Percentiles rank a stretch among this genome's conserved stretches.
Evolutionary conservation across 2,888 invertebrate species (phyloP).

Genomic region (Axea sp.): DNA sequence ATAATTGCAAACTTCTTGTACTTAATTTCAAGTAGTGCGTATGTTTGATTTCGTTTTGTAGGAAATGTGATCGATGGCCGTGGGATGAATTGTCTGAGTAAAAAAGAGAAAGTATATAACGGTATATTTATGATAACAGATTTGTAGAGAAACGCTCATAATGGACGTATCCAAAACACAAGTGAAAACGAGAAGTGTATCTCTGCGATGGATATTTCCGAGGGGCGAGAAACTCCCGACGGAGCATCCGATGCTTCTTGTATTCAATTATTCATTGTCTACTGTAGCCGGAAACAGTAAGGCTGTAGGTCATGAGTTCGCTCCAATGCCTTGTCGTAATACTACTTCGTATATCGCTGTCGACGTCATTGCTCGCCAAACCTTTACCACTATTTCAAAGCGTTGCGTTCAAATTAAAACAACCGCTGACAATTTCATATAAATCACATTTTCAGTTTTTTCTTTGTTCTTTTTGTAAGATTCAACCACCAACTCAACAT

Average conservation of each 20-base stretch:
- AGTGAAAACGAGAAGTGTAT: conserved; percentile 22
- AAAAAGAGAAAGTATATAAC: no score
- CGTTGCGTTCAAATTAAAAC: neutral
- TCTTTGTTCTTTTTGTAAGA: no score
- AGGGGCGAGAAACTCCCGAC: conserved; percentile 49
- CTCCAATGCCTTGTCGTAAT: conserved; percentile 15
- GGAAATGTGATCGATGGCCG: no score
- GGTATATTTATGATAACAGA: neutral
- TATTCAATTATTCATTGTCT: conserved; percentile 59
- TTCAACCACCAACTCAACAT: no score
- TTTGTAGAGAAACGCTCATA: conserved; percentile 16
- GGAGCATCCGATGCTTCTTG: conserved; percentile 52
- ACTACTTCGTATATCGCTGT: conserved; percentile 3
- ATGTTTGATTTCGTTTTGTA: no score
- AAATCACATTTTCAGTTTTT: neutral
- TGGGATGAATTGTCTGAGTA: no score
- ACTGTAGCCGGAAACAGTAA: conserved; percentile 43
- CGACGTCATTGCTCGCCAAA: neutral
- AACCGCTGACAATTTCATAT: neutral
- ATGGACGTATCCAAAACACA: conserved; percentile 44
- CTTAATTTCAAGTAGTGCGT: no score
- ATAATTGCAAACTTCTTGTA: neutral
- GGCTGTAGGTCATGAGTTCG: conserved; percentile 54
- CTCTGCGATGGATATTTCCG: conserved; percentile 48
- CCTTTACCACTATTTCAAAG: neutral